Base-by-base conservation (phyloP, 1,140 invertebrate genomes). In the Pseudoatta argentina region DNA sequence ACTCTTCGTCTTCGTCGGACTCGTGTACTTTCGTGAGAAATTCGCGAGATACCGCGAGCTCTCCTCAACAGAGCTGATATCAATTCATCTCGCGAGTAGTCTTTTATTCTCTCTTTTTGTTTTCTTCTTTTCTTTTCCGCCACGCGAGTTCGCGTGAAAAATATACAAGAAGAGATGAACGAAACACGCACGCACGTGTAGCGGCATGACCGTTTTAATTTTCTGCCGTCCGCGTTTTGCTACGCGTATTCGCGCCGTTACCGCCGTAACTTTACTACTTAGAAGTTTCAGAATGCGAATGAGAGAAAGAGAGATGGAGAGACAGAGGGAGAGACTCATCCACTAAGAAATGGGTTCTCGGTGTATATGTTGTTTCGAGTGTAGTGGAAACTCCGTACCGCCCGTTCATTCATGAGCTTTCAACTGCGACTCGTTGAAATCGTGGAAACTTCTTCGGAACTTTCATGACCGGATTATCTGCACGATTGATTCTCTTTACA, bases 381-480 rank as follows among this genome's bases (percentile, higher is more conserved):
- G 71, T 88, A 88, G 73, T 86, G 72, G 89, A 88, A 90, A 88
- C 86, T 90, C 75, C 73, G 87, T 79, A 76, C 88, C 77, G 39
- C 88, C 88, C 88, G 85, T 93, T 91, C 93, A 93, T 93, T 93
- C 93, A 93, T 91, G 91, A 93, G 90, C 81, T 91, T 86, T 90
- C 88, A 86, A 91, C 91, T 89, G 14, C 55, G 73, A 91, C 91
- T 89, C 86, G 91, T 87, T 89, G 79, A 86, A 88, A 89, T 91
- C 90, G 88, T 86, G 86, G 73, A 76, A 89, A 90, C 79, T 90
- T 89, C n/a, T 57, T 71, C 89, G 63, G 53, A 90, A 89, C 88
- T 90, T 88, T 87, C 79, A 82, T 67, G 78, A 59, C 86, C 73
- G 76, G 89, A 89, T 89, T 89, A 89, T 90, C 79, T 72, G 71